Percentiles rank a stretch among this genome's conserved stretches.
phyloP scores from a whole-genome alignment of 2,797 vertebrate species.

The Acridotheres tristis region DNA sequence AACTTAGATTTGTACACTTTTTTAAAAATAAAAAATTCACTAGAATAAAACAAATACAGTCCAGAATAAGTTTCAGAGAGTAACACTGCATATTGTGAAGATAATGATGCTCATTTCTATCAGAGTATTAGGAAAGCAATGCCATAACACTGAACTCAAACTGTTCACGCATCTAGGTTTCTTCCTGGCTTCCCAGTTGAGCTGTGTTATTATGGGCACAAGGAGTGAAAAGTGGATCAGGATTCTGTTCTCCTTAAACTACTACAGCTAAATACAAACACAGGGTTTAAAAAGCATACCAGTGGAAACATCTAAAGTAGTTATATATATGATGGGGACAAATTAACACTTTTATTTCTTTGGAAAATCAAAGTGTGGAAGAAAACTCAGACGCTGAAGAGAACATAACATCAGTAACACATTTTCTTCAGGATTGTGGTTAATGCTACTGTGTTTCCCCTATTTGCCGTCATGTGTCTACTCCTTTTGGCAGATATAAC shows the following conservation, averaged over 20 bases:
- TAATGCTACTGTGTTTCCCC: background rate
- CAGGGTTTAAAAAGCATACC: background rate
- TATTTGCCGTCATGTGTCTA: background rate
- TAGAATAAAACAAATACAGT: background rate
- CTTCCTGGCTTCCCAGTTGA: background rate
- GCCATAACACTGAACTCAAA: background rate
- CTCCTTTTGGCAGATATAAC: background rate
- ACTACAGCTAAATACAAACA: background rate
- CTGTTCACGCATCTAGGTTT: background rate
- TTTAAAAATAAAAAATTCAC: background rate
- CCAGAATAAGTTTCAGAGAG: background rate
- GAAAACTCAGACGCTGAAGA: background rate
- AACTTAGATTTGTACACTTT: background rate
- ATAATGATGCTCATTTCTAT: background rate
- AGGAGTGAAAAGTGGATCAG: background rate
- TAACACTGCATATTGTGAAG: background rate
- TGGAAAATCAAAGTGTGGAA: background rate
- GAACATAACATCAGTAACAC: background rate
- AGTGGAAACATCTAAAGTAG: background rate
- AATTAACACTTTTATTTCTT: background rate
- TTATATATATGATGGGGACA: background rate
- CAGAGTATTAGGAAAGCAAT: background rate
- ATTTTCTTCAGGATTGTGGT: background rate
- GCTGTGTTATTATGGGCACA: background rate
- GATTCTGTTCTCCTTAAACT: background rate